Conservation (phyloP, 2,888 invertebrate genomes). For the Melieria crassipennis region DNA sequence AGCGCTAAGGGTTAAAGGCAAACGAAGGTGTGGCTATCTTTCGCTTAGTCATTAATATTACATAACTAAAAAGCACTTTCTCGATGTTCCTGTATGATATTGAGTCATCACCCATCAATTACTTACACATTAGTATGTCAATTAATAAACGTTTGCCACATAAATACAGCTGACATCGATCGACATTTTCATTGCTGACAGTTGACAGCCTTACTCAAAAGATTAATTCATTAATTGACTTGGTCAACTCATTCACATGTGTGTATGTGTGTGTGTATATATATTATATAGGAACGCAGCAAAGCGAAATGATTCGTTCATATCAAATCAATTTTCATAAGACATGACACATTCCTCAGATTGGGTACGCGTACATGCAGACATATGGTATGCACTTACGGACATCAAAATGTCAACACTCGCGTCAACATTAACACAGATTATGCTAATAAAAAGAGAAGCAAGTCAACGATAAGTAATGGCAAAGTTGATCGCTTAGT, state of each 20-base stretch:
- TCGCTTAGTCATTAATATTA: too few species aligned
- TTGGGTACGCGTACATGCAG: constrained; percentile 32
- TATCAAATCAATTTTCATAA: neutral
- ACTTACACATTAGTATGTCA: constrained; percentile 29
- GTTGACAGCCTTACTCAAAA: constrained; percentile 28
- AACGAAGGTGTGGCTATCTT: too few species aligned
- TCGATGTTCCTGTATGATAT: too few species aligned
- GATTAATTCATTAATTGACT: constrained; percentile 33
- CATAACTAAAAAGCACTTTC: too few species aligned
- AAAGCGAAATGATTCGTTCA: neutral
- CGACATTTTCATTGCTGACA: constrained; percentile 25
- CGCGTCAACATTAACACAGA: constrained; percentile 18
- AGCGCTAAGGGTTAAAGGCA: too few species aligned
- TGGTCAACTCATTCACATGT: constrained; percentile 7
- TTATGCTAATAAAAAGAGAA: constrained; percentile 18
- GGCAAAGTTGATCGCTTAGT: too few species aligned
- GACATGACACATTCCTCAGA: constrained; percentile 2
- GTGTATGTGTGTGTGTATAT: too few species aligned
- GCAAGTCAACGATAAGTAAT: neutral
- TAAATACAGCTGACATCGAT: constrained; percentile 24
- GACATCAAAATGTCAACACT: constrained; percentile 33
- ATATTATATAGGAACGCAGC: too few species aligned
- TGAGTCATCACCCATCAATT: constrained; percentile 23
- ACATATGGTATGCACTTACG: constrained; percentile 9
- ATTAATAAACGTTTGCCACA: constrained; percentile 14